phyloP scores from a whole-genome alignment of 2,113 vertebrate species.

The Pithys albifrons region DNA sequence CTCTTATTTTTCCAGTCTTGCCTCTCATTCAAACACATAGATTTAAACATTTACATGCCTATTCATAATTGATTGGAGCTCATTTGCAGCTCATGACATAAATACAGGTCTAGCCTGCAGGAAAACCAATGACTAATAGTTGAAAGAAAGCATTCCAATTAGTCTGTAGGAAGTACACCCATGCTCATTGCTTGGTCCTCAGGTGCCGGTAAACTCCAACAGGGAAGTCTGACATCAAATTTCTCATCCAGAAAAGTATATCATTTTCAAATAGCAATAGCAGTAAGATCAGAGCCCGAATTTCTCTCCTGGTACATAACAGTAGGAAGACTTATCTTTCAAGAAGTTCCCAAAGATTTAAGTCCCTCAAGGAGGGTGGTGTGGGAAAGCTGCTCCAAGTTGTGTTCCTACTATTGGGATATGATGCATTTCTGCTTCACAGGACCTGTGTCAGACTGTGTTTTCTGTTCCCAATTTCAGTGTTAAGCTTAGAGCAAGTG shows the following conservation, averaged over 20 bases:
- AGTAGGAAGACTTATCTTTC: neutral
- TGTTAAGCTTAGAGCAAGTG: neutral
- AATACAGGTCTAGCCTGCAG: constrained; percentile 49
- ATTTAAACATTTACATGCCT: constrained; percentile 35
- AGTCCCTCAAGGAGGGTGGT: neutral
- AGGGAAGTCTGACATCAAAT: constrained; percentile 24
- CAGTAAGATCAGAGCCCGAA: neutral
- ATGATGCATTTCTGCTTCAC: neutral
- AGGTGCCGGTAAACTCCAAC: neutral
- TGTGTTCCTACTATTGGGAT: neutral
- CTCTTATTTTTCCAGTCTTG: neutral
- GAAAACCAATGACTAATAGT: constrained; percentile 49
- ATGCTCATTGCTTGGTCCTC: neutral
- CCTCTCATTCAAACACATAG: constrained; percentile 22
- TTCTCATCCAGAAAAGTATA: neutral
- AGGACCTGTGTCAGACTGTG: neutral
- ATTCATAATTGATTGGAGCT: constrained; percentile 59
- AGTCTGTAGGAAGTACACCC: constrained; percentile 22
- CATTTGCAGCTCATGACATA: constrained; percentile 14
- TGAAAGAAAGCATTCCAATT: constrained; percentile 49
- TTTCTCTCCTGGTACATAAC: neutral
- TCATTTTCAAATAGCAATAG: neutral
- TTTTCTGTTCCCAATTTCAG: neutral
- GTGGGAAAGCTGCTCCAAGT: neutral
- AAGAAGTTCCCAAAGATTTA: neutral